Conservation (phyloP, 2,113 vertebrate species). For the Dicerorhinus sumatrensis region DNA sequence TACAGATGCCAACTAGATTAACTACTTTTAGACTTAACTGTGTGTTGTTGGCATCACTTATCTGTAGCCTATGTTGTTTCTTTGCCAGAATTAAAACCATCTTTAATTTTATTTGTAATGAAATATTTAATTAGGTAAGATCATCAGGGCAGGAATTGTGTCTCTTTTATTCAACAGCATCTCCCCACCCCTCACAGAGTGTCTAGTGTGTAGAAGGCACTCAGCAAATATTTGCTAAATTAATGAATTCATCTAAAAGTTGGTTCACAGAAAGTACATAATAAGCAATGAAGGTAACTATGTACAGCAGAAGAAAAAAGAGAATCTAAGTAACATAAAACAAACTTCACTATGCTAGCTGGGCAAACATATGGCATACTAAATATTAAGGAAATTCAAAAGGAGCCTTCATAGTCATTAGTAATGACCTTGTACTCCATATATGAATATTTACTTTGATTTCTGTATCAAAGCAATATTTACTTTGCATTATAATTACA, state of each 20-base stretch:
- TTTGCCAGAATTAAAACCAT: not conserved
- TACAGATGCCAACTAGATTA: not conserved
- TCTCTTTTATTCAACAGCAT: not conserved
- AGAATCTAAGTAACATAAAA: not conserved
- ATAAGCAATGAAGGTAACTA: not conserved
- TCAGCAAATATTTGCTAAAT: conserved; percentile 30
- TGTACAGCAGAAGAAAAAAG: not conserved
- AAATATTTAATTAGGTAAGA: not conserved
- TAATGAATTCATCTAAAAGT: conserved; percentile 27
- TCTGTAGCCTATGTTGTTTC: not conserved
- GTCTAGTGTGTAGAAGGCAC: not conserved
- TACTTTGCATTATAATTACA: not conserved
- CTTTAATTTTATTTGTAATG: conserved; percentile 30
- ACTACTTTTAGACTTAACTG: not conserved
- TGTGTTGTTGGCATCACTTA: not conserved
- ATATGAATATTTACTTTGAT: not conserved
- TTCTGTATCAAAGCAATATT: conserved; percentile 30
- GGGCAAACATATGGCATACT: not conserved
- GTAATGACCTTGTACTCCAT: not conserved
- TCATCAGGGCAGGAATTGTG: not conserved
- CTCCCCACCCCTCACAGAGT: not conserved
- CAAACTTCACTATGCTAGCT: not conserved
- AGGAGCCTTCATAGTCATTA: not conserved
- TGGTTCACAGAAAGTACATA: not conserved
- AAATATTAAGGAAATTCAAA: conserved; percentile 49